Conservation (phyloP, 2,113 vertebrate species). For the Columbina picui region DNA sequence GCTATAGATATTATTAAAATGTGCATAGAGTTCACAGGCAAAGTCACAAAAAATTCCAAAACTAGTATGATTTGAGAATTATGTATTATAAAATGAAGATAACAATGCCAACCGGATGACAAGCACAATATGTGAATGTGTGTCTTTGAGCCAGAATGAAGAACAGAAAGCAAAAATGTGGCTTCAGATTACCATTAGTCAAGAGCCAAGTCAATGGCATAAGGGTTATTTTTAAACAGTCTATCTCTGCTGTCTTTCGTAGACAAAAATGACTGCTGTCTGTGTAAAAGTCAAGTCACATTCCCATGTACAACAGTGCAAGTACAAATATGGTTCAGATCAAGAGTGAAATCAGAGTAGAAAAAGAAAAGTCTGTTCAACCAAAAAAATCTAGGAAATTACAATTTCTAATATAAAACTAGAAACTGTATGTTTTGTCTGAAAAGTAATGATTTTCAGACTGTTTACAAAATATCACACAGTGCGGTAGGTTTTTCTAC, state of each 20-base stretch:
- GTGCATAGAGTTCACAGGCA: background rate
- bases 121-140: background rate
- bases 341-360: background rate
- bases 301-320: background rate
- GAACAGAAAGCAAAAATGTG: background rate
- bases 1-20: accelerated
- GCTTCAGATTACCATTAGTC: background rate
- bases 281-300: background rate
- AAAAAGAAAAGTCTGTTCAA: background rate
- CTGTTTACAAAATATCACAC: background rate
- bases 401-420: background rate
- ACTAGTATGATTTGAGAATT: background rate
- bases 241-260: background rate
- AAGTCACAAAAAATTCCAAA: background rate
- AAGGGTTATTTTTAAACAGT: background rate
- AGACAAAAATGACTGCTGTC: background rate
- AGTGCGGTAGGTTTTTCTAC: background rate
- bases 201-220: background rate
- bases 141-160: background rate
- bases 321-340: background rate
- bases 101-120: background rate
- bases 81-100: background rate
- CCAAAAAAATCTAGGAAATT: background rate
- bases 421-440: background rate
- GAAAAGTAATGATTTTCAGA: background rate